Evolutionary conservation across 2,888 invertebrate species (phyloP), one percentile per base, ranked within the genome.

Genomic region (Bhutanitis thaidina): DNA sequence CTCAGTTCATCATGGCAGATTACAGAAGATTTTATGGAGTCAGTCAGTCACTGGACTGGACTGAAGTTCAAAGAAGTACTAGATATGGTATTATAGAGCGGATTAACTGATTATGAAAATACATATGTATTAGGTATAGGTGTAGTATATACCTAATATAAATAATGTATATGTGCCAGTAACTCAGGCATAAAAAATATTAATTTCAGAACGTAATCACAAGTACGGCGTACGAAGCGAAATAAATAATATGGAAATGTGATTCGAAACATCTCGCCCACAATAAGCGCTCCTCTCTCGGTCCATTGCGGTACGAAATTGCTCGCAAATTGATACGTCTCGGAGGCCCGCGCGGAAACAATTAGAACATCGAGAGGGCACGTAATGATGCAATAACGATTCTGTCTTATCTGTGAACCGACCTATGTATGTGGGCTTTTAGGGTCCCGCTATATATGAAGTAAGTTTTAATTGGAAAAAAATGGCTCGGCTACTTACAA

Each of bases 251-350:
- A 49, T 27, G 30, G 29, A 36, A 40, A 36, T 40, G 30, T 41
- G 39, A 32, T 41, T 45, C 13, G 16, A 9, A 45, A 35, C 29
- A 29, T 46, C 20, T 45, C 32, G n/a, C n/a, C n/a, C 36, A 46
- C 41, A 46, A 46, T 51, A 30, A 29, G 41, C 40, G 32, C 30
- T 46, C 20, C 20, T 35, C 40, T 46, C 30, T 20, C 46, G 46
- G 46, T n/a, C 44, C 49, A 49, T 49, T 49, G 45, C 40, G 45
- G 45, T 41, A 45, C 46, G 58, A 75, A 76, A 80, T 79, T 75
- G 74, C 74, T 77, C 71, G 77, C 72, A 82, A 83, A 81, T 81
- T 81, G 81, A 80, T 81, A 77, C 72, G 73, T 69, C 66, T 56
- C 55, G 10, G 54, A 58, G 57, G 61, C 58, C 56, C 56, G 59